phyloP scores from a whole-genome alignment of 2,797 vertebrate genomes.

The Notamacropus eugenii region DNA sequence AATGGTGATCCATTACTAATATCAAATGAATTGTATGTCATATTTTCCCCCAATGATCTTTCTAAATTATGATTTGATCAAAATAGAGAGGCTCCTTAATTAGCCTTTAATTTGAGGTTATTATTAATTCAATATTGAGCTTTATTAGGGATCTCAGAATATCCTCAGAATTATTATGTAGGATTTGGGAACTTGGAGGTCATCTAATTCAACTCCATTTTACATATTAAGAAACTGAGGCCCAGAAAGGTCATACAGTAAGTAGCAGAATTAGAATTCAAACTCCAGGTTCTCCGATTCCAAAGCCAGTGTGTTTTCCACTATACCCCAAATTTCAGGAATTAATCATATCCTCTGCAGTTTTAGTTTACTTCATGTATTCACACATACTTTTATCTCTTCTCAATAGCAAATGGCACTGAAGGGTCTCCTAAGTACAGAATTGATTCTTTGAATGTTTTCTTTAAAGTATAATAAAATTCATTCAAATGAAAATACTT shows the following conservation, averaged over 20 bases:
- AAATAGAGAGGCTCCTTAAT: constrained; percentile 57
- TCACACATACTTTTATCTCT: constrained; percentile 45
- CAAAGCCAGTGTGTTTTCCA: neutral
- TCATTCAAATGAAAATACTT: constrained; percentile 57
- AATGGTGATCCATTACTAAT: neutral
- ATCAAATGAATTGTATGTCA: neutral
- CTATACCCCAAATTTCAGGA: constrained; percentile 20
- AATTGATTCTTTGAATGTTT: constrained; percentile 46
- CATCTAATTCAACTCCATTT: neutral
- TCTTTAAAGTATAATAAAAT: constrained; percentile 44
- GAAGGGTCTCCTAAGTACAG: constrained; percentile 49
- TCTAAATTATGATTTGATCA: constrained; percentile 49
- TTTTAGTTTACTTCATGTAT: constrained; percentile 66
- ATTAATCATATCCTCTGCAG: constrained; percentile 57
- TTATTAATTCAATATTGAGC: constrained; percentile 59
- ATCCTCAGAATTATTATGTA: neutral
- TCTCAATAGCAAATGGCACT: constrained; percentile 33
- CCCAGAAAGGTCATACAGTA: neutral
- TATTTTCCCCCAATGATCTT: constrained; percentile 23
- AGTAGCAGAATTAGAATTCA: neutral
- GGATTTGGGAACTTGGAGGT: neutral
- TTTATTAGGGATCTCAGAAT: constrained; percentile 59
- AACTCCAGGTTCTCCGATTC: neutral
- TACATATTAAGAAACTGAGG: neutral
- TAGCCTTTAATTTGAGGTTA: constrained; percentile 52